Evolutionary conservation across 2,888 invertebrate genomes (phyloP), one percentile per base, ranked within the genome.

Genomic region (Polymixis flavicincta): DNA sequence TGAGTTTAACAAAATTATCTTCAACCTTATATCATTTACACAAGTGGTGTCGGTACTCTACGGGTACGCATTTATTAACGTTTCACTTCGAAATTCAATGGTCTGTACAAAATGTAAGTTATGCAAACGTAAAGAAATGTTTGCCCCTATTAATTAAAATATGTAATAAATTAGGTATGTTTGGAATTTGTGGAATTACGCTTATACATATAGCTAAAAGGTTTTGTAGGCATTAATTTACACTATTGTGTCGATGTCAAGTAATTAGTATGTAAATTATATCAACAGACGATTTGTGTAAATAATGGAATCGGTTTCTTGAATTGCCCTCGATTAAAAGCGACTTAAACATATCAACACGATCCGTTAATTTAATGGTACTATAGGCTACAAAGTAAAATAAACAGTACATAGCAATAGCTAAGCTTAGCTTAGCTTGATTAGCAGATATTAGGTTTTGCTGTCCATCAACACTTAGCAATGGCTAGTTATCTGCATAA

Each of bases 81-180:
- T 42, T 63, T 5, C 17, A 28, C 11, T 45, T 68, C 17, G 11
- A 45, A 28, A n/a, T 28, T 61, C 28, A 22, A 25, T 61, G 9
- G 17, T 45, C 45, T 28, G 4, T 28, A 42, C 6, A 60, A 68
- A 60, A 42, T 68, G 11, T 45, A n/a, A 68, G 11, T n/a, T 69
- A 69, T 69, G 28, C 45, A 25, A n/a, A 37, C 4, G 22, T 5
- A 60, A 61, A 45, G 6, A 2, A 63, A 45, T 63, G 11, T 45
- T 45, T 45, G 2, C n/a, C 22, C 63, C 11, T 69, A 13, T 17
- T 45, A 2, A 63, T 69, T 63, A 64, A 63, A 63, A 64, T 69
- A 17, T 14, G 28, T 64, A 17, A 61, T 28, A 25, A 9, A 25
- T 5, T 1, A 28, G 8, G 25, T 54, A 13, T 42, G 9, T 42